phyloP scores from a whole-genome alignment of 1,140 invertebrate genomes.

The Cydia fagiglandana region DNA sequence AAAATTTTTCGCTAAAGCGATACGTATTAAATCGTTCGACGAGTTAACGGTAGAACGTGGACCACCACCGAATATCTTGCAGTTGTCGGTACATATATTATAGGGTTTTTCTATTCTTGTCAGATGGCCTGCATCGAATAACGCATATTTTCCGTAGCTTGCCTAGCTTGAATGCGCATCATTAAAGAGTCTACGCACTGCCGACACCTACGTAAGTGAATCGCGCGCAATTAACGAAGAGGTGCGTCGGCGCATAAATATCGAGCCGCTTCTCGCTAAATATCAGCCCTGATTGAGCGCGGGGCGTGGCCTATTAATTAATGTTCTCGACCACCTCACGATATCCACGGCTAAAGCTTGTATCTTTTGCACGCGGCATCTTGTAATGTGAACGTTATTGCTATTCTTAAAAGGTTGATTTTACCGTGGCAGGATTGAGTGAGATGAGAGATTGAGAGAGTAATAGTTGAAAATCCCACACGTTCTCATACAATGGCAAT shows the following conservation, averaged over 20 bases:
- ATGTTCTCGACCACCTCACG: constrained; percentile 55
- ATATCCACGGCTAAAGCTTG: neutral
- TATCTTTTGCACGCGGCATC: neutral
- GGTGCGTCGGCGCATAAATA: constrained; percentile 59
- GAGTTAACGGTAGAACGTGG: constrained; percentile 37
- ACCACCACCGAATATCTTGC: constrained; percentile 39
- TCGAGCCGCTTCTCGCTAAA: constrained; percentile 52
- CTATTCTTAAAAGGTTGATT: neutral
- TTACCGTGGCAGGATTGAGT: neutral
- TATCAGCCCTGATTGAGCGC: constrained; percentile 58
- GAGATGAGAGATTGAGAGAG: neutral
- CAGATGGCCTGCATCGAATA: no score
- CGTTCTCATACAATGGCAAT: constrained; percentile 67
- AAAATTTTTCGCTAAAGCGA: neutral
- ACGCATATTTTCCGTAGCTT: neutral
- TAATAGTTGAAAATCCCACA: constrained; percentile 42
- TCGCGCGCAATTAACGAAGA: constrained; percentile 59
- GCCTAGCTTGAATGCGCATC: neutral
- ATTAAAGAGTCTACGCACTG: constrained; percentile 25
- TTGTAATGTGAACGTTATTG: neutral
- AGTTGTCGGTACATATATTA: constrained; percentile 44
- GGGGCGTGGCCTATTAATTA: constrained; percentile 68
- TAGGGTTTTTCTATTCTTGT: no score
- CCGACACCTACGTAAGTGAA: constrained; percentile 47
- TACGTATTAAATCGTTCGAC: neutral